phyloP scores from a whole-genome alignment of 2,888 invertebrate species.

The Acanthosepion esculentum region DNA sequence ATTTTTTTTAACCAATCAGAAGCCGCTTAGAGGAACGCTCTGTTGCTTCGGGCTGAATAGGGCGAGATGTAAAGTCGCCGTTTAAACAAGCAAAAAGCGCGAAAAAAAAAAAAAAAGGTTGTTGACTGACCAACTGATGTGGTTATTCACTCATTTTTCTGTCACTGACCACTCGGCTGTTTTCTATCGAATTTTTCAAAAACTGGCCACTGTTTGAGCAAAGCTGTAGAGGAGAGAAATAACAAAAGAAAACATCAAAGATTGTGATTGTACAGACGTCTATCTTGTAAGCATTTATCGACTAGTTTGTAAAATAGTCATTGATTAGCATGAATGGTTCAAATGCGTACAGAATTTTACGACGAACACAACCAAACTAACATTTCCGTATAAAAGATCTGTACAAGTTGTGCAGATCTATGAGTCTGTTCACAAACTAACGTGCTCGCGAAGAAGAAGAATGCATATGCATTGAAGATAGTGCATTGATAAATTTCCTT shows the following conservation, averaged over 20 bases:
- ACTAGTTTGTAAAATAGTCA: neutral
- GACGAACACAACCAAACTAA: neutral
- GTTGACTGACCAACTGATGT: neutral
- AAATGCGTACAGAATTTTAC: neutral
- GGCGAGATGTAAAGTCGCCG: neutral
- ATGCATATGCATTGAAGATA: too few relatives aligned
- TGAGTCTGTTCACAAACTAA: neutral
- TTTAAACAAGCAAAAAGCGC: neutral
- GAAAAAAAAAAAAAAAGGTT: neutral
- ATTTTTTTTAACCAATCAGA: neutral
- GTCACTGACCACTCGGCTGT: neutral
- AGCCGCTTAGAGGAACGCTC: neutral
- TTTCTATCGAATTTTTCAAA: neutral
- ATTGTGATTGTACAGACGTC: neutral
- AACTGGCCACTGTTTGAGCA: neutral
- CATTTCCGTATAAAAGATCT: neutral
- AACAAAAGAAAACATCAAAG: neutral
- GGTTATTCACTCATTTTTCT: neutral
- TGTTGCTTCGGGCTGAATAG: neutral
- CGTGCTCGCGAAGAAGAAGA: too few relatives aligned
- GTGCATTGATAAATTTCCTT: too few relatives aligned
- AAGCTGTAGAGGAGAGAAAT: neutral
- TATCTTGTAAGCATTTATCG: neutral
- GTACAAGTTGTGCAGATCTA: neutral
- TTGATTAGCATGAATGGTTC: neutral